Evolutionary conservation across 2,113 vertebrate genomes (phyloP), one percentile per base, ranked within the genome.

Genomic region (Myxocyprinus asiaticus): DNA sequence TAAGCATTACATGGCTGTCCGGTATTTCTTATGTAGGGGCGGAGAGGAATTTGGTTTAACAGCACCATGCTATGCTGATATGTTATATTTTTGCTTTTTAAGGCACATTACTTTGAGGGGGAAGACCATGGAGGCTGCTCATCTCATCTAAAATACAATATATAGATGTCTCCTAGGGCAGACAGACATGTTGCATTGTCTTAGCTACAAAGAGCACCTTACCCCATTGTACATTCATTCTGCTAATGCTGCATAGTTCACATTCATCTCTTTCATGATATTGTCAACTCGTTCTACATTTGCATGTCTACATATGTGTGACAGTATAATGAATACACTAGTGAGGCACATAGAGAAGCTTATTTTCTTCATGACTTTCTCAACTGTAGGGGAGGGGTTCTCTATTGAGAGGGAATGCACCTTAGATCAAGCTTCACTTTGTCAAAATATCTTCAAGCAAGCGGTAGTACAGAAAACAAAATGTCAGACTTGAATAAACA

Each of bases 41-140:
- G 48, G 48, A 50, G 48, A 4, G 51, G 48, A 50, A 53, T 53
- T 9, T 48, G 47, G 10, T 68, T 51, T 68, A 51, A 79, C 53
- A 79, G 58, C 58, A 51, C 33, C 7, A 9, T 44, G 55, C 67
- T 70, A 61, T 5, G n/a, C 22, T 81, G 9, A 68, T 48, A 22
- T 22, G 42, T 45, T 44, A 12, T 48, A 55, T 75, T 59, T n/a
- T n/a, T n/a, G n/a, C n/a, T n/a, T n/a, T 65, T 56, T 53, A 69
- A 51, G 48, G 22, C 48, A 15, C 12, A 55, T 56, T 61, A 12
- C 47, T 51, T 55, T 61, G 50, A 14, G 12, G 64, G 7, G 33
- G 51, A 64, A 68, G 47, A 73, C 42, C 43, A 59, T n/a, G 10
- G 56, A 82, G 63, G 78, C 63, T 59, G 17, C 50, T 51, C 63